Conservation (phyloP, 2,113 vertebrate species). For the Jacana jacana region DNA sequence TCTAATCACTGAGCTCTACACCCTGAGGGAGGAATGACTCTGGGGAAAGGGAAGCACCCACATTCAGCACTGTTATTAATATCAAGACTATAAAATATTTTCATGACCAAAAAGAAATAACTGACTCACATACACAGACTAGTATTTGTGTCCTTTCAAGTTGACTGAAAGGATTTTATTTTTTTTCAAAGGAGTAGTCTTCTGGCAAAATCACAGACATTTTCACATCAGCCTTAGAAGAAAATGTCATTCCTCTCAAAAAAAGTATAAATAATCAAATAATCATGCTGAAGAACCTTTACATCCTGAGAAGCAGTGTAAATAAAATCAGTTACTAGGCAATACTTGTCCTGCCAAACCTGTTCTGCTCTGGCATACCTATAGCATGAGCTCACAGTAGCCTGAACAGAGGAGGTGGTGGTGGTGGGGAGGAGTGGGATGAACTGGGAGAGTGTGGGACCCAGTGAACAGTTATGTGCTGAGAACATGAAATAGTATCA, state of each 20-base stretch:
- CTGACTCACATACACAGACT: neutral
- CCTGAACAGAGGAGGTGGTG: neutral
- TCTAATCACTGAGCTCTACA: neutral
- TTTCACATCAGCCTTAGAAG: neutral
- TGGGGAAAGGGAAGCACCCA: neutral
- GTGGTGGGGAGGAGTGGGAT: neutral
- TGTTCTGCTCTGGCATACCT: neutral
- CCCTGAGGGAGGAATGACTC: no score
- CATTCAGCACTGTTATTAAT: neutral
- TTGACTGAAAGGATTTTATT: neutral
- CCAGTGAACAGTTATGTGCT: neutral
- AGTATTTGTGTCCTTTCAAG: neutral
- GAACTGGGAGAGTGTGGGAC: neutral
- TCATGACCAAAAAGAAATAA: neutral
- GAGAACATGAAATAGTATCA: neutral
- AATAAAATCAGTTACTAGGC: slow-evolving; percentile 14
- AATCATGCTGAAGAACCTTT: neutral
- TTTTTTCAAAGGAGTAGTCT: neutral
- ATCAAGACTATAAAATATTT: neutral
- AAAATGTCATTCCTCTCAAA: neutral
- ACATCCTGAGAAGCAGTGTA: neutral
- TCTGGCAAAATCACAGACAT: neutral
- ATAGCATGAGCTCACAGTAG: neutral
- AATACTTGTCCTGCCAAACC: neutral
- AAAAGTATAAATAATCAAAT: neutral